phyloP scores from a whole-genome alignment of 2,888 invertebrate species.

The Pocota personata region DNA sequence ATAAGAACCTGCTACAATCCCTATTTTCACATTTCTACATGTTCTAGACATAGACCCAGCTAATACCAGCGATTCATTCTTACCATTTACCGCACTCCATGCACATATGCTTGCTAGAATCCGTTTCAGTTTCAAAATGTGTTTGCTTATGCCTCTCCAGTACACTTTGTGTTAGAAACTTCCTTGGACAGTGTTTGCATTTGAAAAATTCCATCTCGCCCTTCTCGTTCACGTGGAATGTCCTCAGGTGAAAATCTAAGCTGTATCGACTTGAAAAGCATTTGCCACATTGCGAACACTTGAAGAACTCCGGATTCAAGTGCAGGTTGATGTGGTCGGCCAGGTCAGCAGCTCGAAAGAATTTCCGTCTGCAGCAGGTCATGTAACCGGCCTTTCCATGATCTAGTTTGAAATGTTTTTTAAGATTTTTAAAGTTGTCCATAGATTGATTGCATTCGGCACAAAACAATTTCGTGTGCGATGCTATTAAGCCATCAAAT shows the following conservation, averaged over 20 bases:
- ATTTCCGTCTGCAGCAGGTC: slow-evolving; percentile 75
- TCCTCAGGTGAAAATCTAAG: slow-evolving; percentile 41
- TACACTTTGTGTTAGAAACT: not conserved
- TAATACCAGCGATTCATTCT: too few relatives aligned
- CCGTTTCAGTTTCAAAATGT: not conserved
- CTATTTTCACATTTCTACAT: too few relatives aligned
- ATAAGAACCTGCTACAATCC: too few relatives aligned
- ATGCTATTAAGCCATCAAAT: slow-evolving; percentile 69
- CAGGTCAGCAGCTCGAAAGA: slow-evolving; percentile 70
- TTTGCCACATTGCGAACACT: slow-evolving; percentile 62
- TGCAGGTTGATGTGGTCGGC: slow-evolving; percentile 76
- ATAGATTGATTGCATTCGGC: slow-evolving; percentile 66
- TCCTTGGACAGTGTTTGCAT: slow-evolving; percentile 33
- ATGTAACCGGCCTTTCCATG: slow-evolving; percentile 73
- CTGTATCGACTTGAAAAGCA: slow-evolving; percentile 52
- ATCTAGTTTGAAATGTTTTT: slow-evolving; percentile 69
- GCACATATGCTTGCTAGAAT: not conserved
- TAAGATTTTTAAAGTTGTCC: slow-evolving; percentile 68
- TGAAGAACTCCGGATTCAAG: slow-evolving; percentile 75
- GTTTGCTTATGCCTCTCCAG: slow-evolving; percentile 26
- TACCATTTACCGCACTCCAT: slow-evolving; percentile 48
- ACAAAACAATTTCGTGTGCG: slow-evolving; percentile 72
- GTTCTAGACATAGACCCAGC: too few relatives aligned
- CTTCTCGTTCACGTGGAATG: slow-evolving; percentile 24
- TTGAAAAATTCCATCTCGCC: slow-evolving; percentile 47